Conservation (phyloP, 2,113 vertebrate genomes). For the Isichthys henryi region DNA sequence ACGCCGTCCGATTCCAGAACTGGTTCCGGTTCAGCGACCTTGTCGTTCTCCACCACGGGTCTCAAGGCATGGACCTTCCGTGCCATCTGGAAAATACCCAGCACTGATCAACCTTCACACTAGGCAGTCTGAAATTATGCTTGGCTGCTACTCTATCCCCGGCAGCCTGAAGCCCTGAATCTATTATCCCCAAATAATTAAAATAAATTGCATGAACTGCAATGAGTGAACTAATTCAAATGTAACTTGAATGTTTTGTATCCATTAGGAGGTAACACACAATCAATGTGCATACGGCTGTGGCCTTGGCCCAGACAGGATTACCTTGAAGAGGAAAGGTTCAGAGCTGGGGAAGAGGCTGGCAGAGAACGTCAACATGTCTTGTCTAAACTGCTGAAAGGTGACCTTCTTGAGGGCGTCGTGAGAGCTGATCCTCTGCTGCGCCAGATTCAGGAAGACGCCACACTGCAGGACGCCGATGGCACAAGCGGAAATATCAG, state of each 20-base stretch:
- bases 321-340: slow-evolving; percentile 70
- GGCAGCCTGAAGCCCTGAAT: neutral
- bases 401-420: slow-evolving; percentile 61
- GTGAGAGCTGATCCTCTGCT: slow-evolving; percentile 57
- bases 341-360: slow-evolving; percentile 47
- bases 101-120: neutral
- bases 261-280: neutral
- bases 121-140: neutral
- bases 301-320: neutral
- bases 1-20: neutral
- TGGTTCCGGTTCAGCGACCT: no score
- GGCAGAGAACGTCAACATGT: slow-evolving; percentile 66
- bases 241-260: neutral
- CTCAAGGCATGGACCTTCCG: slow-evolving; percentile 22
- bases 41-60: neutral
- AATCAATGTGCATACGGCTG: neutral
- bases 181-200: neutral
- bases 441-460: slow-evolving; percentile 61
- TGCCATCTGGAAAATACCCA: slow-evolving; percentile 40
- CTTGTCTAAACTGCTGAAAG: slow-evolving; percentile 68
- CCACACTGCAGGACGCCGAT: slow-evolving; percentile 53
- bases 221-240: no score
- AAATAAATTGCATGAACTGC: neutral
- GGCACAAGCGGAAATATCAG: neutral
- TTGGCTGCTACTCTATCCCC: neutral